Base-by-base conservation (phyloP, 2,113 vertebrate species). In the Malurus cyaneus region DNA sequence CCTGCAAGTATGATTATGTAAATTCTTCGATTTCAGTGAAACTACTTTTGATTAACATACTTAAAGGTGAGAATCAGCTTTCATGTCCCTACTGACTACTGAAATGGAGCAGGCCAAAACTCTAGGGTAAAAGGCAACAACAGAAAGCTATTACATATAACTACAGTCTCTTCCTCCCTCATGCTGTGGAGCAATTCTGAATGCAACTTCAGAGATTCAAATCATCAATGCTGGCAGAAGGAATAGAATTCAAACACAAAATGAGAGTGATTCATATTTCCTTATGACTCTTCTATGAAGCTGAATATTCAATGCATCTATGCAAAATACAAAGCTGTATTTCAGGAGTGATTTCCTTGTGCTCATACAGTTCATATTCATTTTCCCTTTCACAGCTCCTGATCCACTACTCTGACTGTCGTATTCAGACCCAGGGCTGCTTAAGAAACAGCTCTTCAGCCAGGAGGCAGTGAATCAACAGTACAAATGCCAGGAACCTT, bases 231-330 rank as follows among this genome's bases (percentile, higher is more conserved):
- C 84, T 54, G 60, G 62, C 87, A 92, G 46, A 88, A 86, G 47
- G 60, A 89, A 87, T 0, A 82, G 70, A 92, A 96, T 87, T 81
- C 74, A 72, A 76, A 77, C 32, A 82, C 1, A 4, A 92, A 89
- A 94, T 71, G 25, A 49, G 83, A 93, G 54, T 74, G 79, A 94
- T 77, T 93, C 92, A 83, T 52, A 88, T 77, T 95, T 96, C 82
- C 82, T 86, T 79, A 85, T 46, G 57, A 69, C 83, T 95, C 62
- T 70, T 76, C 79, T 73, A 52, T 20, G 62, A 80, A 86, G 61
- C n/a, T 92, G 89, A 93, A 93, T 73, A 92, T 90, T 86, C 72
- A 77, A 21, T 73, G 49, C 66, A 76, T 59, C 78, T 65, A 53
- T 41, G 79, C 79, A 86, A 94, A 97, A 92, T 29, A 59, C 32